Percentiles rank a stretch among this genome's conserved stretches.
These are phyloP conservation scores for Sebastes nivosus DNA, from an alignment of 2,797 vertebrate genomes.

Conservation along the genomic window DNA sequence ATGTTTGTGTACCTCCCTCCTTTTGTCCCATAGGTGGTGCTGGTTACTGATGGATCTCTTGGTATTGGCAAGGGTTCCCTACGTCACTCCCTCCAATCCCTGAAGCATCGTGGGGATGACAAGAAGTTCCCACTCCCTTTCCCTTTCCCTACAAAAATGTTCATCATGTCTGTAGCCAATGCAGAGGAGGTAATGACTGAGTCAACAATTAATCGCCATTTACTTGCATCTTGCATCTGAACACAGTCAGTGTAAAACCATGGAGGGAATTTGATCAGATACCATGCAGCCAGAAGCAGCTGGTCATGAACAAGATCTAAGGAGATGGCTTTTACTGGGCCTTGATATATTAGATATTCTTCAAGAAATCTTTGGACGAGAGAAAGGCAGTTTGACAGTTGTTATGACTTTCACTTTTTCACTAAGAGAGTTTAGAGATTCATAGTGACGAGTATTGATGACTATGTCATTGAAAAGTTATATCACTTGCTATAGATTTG, in stretches of 20 bases:
- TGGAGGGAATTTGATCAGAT: not conserved
- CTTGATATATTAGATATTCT: not conserved
- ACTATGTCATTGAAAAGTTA: not conserved
- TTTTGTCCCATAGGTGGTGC: slow-evolving; percentile 85
- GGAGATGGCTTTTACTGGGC: not conserved
- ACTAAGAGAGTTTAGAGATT: not conserved
- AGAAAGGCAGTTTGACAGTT: not conserved
- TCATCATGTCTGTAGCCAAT: slow-evolving; percentile 96
- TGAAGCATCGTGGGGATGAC: slow-evolving; percentile 89
- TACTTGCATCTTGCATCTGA: not conserved
- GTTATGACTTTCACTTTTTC: not conserved
- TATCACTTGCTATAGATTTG: not conserved
- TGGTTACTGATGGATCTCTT: slow-evolving; percentile 95
- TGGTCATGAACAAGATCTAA: not conserved
- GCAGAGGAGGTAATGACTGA: slow-evolving; percentile 89
- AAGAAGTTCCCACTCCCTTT: slow-evolving; percentile 97
- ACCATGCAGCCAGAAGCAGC: not conserved
- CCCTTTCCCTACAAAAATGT: slow-evolving; percentile 94
- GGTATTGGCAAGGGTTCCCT: slow-evolving; percentile 97
- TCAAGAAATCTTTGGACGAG: not conserved
- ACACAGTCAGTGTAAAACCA: not conserved
- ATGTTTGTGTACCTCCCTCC: slow-evolving; percentile 23
- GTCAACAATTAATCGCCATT: not conserved
- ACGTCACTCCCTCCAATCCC: slow-evolving; percentile 89
- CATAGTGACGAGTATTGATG: too few species aligned